These are phyloP conservation scores for Allygus modestus DNA, from an alignment of 2,888 invertebrate species.

Conservation along the genomic window DNA sequence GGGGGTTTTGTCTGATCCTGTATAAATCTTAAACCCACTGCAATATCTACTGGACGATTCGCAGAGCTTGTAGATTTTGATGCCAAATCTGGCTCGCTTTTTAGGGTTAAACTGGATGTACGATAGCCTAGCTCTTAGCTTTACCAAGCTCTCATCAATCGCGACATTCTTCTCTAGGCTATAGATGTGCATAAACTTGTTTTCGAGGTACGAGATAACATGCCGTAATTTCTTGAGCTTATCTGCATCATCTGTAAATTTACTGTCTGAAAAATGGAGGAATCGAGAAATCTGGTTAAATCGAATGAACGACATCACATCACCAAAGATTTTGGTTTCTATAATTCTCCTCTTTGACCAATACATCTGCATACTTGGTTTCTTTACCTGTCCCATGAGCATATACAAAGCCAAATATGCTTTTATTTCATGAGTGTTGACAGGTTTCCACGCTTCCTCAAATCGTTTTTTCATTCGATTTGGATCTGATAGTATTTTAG, in stretches of 20 bases:
- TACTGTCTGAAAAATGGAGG: constrained; percentile 17
- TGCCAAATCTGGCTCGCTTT: constrained; percentile 42
- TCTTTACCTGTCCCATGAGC: constrained; percentile 30
- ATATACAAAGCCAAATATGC: constrained; percentile 39
- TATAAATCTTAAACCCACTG: constrained; percentile 25
- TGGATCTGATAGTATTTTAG: background rate
- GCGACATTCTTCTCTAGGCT: constrained; percentile 20
- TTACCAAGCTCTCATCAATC: constrained; percentile 45
- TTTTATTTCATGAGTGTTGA: background rate
- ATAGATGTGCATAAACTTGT: background rate
- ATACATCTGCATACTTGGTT: constrained; percentile 17
- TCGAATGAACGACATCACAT: background rate
- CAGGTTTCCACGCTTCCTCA: constrained; percentile 34
- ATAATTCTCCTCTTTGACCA: constrained; percentile 24
- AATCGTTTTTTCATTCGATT: background rate
- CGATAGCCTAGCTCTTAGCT: constrained; percentile 34
- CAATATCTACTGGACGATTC: constrained; percentile 23
- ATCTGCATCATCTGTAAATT: background rate
- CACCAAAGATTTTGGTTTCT: constrained; percentile 1
- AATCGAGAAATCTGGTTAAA: constrained; percentile 11
- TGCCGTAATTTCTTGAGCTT: constrained; percentile 4
- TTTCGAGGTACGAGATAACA: background rate
- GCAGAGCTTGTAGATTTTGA: constrained; percentile 45
- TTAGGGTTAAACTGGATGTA: constrained; percentile 32
- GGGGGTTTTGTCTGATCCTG: constrained; percentile 6